Base-by-base conservation (phyloP, 2,888 invertebrate genomes). In the Smittia aterrima region DNA sequence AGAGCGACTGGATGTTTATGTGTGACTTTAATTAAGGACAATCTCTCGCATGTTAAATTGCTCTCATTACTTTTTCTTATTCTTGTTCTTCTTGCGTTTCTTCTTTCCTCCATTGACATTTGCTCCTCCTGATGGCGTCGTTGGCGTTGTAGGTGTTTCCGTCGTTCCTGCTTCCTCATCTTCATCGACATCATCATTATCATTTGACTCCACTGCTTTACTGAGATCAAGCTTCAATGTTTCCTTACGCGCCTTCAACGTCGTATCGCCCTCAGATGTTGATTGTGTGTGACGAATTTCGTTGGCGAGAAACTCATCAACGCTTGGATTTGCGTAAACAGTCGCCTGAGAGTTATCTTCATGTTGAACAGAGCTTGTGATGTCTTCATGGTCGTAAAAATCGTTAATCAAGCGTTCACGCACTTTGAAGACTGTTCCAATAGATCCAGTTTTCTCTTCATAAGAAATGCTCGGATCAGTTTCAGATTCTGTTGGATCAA, bases 241-340 rank as follows among this genome's bases (percentile, higher is more conserved):
- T 18, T 74, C 74, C 7, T 64, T 72, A 16, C 38, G 72, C 58
- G 58, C 38, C 25, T 16, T 72, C n/a, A 66, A 6, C 7, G 22
- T 7, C 7, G 22, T 7, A 4, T 64, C 64, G 1, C 32, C 40
- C 16, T 64, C 27, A 27, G 27, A 27, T 24, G 72, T 62, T 22
- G 27, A 53, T 24, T 72, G 62, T 13, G 66, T 9, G 20, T 66
- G 53, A 27, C 27, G 64, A 27, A 74, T 74, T 47, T 74, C 74
- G 20, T 74, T 25, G 25, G 41, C 47, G 3, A 74, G 54, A 53
- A 73, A 73, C 58, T 67, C 53, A 18, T 78, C 76, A 22, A 75
- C 75, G 75, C 82, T 83, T 72, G 82, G 82, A 80, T 83, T 83
- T 78, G 80, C 80, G 77, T 81, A 82, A 27, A 83, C 81, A 2